Base-by-base conservation (phyloP, 1,140 invertebrate genomes). In the Drosophila subobscura region DNA sequence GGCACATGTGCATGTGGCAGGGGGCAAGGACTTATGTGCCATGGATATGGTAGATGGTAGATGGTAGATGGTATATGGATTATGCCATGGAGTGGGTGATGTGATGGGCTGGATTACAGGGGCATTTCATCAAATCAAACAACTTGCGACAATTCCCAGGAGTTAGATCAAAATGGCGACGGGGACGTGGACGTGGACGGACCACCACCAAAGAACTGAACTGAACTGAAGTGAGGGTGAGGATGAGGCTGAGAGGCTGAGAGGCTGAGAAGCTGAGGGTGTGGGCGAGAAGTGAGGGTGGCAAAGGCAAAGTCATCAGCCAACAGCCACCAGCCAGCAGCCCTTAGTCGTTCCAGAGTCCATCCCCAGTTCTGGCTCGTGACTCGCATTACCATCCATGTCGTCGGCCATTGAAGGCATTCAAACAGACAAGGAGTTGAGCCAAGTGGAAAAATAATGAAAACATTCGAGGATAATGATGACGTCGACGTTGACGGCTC, bases 391-490 rank as follows among this genome's bases (percentile, higher is more conserved):
- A 63, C 40, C 59, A 68, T 49, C 49, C 54, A 58, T 79, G 67
- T 81, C 70, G 73, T 73, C 83, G 72, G 59, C 79, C 84, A 75
- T 85, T 85, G 79, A 85, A 61, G 86, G 75, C 88, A 90, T 88
- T 90, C 73, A 75, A 86, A 90, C 79, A 90, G 88, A 90, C 88
- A 90, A 90, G 88, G 79, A 90, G 79, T 90, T 90, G 88, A 90
- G 77, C 88, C 88, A 90, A 90, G 88, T 90, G 88, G 88, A 90
- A 90, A 90, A 90, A 90, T 90, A 90, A 90, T 90, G 88, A 90
- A 90, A 90, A 90, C 88, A 90, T 85, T 90, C 83, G 79, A 63
- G 83, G 67, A 86, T 86, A 86, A 86, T 86, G 81, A 86, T 74
- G 79, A 76, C 55, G 72, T 72, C 29, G 61, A 20, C 29, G 63